Evolutionary conservation across 1,140 invertebrate species (phyloP), one percentile per base, ranked within the genome.

Genomic region (Aphaenogaster floridana): DNA sequence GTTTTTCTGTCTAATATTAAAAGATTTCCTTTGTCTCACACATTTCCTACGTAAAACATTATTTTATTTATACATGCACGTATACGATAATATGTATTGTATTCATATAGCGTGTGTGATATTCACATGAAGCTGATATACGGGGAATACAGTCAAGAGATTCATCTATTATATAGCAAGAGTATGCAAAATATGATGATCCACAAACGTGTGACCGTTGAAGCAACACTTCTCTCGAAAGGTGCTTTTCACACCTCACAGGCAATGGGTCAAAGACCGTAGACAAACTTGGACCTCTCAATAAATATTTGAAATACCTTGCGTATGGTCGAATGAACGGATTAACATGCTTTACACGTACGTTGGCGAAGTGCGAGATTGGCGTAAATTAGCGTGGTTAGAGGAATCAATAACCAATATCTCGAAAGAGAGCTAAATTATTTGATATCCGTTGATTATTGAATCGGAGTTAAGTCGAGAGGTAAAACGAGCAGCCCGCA

Each of bases 121-220:
- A 74, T 86, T 89, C 64, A 63, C 76, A 69, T 54, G 71, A 86
- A 71, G 17, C 39, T 45, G 39, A 50, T 69, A 64, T 17, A 66
- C 36, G 13, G 50, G 39, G 28, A 28, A 28, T 28, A 28, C 50
- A 50, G 72, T 64, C 57, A 45, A n/a, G 11, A 59, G 9, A 7
- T 9, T 42, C 59, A 36, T 3, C 64, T n/a, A 8, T 1, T 45
- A 42, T 21, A 42, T 48, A 28, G 61, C 42, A 54, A 39, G 64
- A n/a, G n/a, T 17, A 50, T 11, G 61, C 34, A 13, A 80, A 80
- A 39, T n/a, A 45, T n/a, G 48, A n/a, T 42, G 45, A 66, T 15
- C 36, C 61, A 21, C 21, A 45, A 64, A 54, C 54, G n/a, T 28
- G 17, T 15, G n/a, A 52, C 0, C 9, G 61, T 50, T 28, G 7